These are phyloP conservation scores for Prunella fulvescens DNA, from an alignment of 2,113 vertebrate species.

Conservation along the genomic window DNA sequence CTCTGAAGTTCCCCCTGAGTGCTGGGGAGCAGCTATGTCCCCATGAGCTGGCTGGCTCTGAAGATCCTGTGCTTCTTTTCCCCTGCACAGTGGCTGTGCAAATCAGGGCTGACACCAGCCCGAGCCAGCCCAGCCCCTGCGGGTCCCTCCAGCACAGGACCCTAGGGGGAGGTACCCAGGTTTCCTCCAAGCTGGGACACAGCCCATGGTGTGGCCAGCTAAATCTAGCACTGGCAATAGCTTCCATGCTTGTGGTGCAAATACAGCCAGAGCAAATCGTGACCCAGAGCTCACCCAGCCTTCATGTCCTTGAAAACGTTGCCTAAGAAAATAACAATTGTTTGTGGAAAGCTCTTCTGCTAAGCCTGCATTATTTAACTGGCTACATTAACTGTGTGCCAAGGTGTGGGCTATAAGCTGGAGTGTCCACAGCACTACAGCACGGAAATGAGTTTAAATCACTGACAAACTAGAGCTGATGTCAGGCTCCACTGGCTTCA, in stretches of 20 bases:
- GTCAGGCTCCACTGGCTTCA: not conserved
- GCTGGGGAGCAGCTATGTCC: not conserved
- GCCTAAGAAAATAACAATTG: not conserved
- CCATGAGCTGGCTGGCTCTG: fast-evolving
- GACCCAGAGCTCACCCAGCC: not conserved
- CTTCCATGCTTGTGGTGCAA: not conserved
- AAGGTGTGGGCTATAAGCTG: not conserved
- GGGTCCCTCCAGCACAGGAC: not conserved
- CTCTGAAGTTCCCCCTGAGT: not conserved
- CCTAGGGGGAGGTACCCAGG: fast-evolving
- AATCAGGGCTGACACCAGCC: fast-evolving
- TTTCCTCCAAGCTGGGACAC: not conserved
- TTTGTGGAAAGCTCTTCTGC: not conserved
- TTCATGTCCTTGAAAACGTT: not conserved
- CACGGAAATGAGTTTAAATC: not conserved
- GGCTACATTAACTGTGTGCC: not conserved
- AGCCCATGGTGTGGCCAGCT: not conserved
- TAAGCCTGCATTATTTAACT: not conserved
- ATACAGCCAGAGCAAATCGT: not conserved
- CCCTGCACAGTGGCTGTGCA: fast-evolving
- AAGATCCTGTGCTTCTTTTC: not conserved
- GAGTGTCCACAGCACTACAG: not conserved
- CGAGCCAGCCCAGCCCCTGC: not conserved
- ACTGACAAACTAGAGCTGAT: not conserved
- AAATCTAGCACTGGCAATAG: not conserved